A percentile compares a stretch with the other conserved stretches of the same genome.
These are phyloP conservation scores for Podabrus alpinus DNA, from an alignment of 2,888 invertebrate genomes.

Conservation along the genomic window DNA sequence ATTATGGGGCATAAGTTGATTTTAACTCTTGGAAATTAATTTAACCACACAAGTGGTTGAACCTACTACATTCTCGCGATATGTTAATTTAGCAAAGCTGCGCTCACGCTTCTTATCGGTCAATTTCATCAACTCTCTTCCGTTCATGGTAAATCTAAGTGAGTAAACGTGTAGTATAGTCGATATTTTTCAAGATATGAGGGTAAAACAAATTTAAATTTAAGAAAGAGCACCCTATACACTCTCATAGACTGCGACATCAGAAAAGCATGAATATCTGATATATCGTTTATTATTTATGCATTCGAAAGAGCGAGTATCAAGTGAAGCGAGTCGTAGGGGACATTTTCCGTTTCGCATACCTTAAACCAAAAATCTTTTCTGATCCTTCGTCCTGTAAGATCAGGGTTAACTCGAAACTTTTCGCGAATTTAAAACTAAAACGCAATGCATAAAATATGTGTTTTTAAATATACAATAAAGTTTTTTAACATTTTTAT, in stretches of 20 bases:
- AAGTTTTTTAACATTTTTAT: conserved; percentile 25
- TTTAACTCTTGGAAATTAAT: background rate
- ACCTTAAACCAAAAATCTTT: conserved; percentile 22
- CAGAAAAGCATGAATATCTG: conserved; percentile 38
- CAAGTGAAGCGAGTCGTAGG: conserved; percentile 40
- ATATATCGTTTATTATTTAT: conserved; percentile 37
- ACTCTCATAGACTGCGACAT: conserved; percentile 29
- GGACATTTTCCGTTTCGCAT: conserved; percentile 44
- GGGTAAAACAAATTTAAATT: conserved; percentile 19
- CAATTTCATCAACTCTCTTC: background rate
- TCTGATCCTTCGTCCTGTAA: conserved; percentile 15
- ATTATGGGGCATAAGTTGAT: background rate
- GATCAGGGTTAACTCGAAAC: conserved; percentile 26
- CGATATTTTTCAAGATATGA: background rate
- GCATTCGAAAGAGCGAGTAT: conserved; percentile 37
- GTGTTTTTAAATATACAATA: conserved; percentile 6
- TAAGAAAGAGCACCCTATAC: conserved; percentile 23
- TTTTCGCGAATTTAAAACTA: conserved; percentile 43
- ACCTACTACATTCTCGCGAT: background rate
- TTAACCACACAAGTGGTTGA: background rate
- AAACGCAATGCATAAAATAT: conserved; percentile 38
- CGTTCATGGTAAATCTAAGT: background rate
- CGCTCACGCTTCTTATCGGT: background rate
- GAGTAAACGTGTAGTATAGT: background rate
- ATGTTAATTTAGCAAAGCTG: too few relatives aligned